Percentiles rank a stretch among this genome's conserved stretches.
These are phyloP conservation scores for Ardeotis arabs DNA, from an alignment of 2,113 vertebrate species.

Conservation along the genomic window DNA sequence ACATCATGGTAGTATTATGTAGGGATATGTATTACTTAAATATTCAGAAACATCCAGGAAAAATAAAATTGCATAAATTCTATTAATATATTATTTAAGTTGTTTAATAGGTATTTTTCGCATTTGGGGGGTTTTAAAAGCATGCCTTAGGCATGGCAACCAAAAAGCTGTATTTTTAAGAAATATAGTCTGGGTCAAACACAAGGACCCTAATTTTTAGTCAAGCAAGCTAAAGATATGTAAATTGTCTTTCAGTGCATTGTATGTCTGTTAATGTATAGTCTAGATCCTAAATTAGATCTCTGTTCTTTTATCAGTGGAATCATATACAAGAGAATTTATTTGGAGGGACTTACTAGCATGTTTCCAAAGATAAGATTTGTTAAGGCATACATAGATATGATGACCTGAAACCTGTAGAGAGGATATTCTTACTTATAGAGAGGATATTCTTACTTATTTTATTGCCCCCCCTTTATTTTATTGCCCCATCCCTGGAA, in stretches of 20 bases:
- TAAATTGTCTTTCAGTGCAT: neutral
- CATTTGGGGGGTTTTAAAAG: neutral
- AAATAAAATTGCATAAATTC: neutral
- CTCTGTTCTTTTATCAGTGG: neutral
- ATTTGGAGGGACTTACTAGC: neutral
- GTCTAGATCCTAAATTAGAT: neutral
- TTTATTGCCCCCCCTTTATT: too few species aligned
- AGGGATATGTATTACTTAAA: neutral
- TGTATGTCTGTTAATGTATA: neutral
- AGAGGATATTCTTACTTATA: neutral
- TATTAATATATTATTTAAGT: neutral
- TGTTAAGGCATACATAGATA: neutral
- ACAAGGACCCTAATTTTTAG: neutral
- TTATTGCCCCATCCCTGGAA: too few species aligned
- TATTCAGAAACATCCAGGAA: neutral
- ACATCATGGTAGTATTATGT: neutral
- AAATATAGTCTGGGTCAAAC: neutral
- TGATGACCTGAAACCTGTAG: neutral
- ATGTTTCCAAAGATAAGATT: neutral
- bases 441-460: neutral
- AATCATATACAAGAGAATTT: neutral
- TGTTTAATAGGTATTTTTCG: neutral
- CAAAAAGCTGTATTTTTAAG: neutral
- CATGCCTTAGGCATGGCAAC: accelerated
- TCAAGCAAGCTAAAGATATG: neutral